phyloP scores from a whole-genome alignment of 2,113 vertebrate species.

The Cynoglossus semilaevis region DNA sequence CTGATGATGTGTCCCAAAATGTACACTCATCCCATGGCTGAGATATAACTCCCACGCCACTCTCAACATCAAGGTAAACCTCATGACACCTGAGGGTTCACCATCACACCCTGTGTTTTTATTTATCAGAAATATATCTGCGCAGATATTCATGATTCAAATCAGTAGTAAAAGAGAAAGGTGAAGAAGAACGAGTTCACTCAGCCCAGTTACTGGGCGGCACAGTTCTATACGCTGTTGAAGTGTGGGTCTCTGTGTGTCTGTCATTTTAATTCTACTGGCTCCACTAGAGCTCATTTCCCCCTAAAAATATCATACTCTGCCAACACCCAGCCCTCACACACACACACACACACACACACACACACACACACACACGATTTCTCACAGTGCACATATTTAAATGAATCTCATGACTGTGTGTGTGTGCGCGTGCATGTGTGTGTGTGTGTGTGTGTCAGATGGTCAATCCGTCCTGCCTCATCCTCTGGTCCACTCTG shows the following conservation, averaged over 20 bases:
- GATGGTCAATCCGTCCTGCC: conserved; percentile 1
- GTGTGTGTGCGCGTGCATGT: conserved; percentile 4
- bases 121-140: no score
- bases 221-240: neutral
- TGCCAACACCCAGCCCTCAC: conserved; percentile 55
- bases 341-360: conserved; percentile 34
- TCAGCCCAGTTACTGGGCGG: no score
- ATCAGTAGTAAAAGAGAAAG: no score
- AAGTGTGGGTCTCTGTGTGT: conserved; percentile 28
- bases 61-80: no score
- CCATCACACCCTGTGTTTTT: no score
- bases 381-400: conserved; percentile 5
- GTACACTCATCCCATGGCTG: no score
- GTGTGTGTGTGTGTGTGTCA: conserved; percentile 8
- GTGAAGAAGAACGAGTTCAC: no score
- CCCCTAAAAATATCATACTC: conserved; percentile 71
- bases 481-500: neutral
- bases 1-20: no score
- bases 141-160: no score
- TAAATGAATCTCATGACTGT: neutral
- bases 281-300: conserved; percentile 72
- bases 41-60: no score
- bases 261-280: conserved; percentile 67
- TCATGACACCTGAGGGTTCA: no score
- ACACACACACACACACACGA: conserved; percentile 32